Percentiles rank a stretch among this genome's conserved stretches.
Conservation (phyloP, 2,797 vertebrate species). For the Setipinna tenuifilis region DNA sequence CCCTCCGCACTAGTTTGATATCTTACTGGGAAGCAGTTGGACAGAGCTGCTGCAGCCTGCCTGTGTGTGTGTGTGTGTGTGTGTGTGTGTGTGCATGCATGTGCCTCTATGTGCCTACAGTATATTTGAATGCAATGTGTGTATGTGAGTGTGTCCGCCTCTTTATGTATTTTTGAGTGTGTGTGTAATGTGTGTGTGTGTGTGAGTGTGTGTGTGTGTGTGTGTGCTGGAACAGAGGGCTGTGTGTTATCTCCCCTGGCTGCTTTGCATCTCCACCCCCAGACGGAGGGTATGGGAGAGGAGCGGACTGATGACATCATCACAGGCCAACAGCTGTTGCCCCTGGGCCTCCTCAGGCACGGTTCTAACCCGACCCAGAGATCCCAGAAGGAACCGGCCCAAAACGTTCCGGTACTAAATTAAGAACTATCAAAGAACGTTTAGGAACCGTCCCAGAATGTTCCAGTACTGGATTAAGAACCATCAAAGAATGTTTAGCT, state of each 20-base stretch:
- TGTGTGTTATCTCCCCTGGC: background rate
- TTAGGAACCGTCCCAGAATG: no score
- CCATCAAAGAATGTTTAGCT: no score
- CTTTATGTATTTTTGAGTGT: background rate
- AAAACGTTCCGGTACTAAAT: no score
- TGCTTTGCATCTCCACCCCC: background rate
- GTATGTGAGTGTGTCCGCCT: background rate
- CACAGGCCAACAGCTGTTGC: background rate
- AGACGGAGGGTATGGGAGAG: background rate
- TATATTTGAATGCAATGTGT: background rate
- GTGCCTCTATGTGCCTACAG: background rate
- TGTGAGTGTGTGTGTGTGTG: no score
- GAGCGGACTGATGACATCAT: background rate
- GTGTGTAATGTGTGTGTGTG: background rate
- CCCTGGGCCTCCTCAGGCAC: background rate
- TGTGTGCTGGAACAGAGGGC: no score
- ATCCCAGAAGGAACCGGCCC: no score
- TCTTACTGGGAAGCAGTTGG: background rate
- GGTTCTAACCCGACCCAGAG: no score
- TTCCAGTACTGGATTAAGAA: no score
- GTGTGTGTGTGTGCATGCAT: conserved; percentile 1
- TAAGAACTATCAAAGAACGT: no score
- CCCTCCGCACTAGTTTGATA: background rate
- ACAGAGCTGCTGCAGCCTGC: background rate
- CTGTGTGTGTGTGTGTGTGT: background rate